Percentiles rank a stretch among this genome's conserved stretches.
phyloP scores from a whole-genome alignment of 2,797 vertebrate genomes.

The Passerculus sandwichensis region DNA sequence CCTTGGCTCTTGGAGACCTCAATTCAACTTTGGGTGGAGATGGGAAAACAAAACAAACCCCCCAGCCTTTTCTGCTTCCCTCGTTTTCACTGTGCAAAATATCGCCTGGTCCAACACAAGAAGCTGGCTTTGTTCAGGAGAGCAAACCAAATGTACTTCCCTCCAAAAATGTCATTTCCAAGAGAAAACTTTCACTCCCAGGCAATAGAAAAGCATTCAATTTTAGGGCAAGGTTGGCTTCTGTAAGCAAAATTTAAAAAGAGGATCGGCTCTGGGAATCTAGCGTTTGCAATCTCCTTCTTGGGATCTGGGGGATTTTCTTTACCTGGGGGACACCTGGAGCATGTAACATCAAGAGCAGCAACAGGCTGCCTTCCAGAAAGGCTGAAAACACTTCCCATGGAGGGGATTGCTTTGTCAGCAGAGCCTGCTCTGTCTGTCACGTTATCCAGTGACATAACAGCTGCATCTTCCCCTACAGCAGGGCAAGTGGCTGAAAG shows the following conservation, averaged over 20 bases:
- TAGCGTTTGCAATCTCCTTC: neutral
- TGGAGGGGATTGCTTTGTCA: neutral
- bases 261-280: neutral
- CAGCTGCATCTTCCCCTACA: neutral
- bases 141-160: neutral
- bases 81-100: neutral
- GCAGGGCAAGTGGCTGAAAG: neutral
- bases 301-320: neutral
- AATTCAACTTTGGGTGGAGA: constrained; percentile 27
- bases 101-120: neutral
- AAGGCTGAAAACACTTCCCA: neutral
- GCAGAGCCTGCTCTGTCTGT: neutral
- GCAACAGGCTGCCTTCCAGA: neutral
- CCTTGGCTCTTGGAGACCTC: constrained; percentile 9
- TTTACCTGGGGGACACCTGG: neutral
- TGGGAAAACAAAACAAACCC: neutral
- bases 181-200: neutral
- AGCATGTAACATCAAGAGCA: neutral
- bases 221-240: neutral
- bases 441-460: neutral
- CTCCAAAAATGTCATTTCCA: neutral
- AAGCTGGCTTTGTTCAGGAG: neutral
- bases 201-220: neutral
- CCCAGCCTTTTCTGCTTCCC: neutral
- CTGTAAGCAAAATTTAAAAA: neutral